Evolutionary conservation across 2,113 vertebrate species (phyloP).

Genomic region (Circaetus gallicus): DNA sequence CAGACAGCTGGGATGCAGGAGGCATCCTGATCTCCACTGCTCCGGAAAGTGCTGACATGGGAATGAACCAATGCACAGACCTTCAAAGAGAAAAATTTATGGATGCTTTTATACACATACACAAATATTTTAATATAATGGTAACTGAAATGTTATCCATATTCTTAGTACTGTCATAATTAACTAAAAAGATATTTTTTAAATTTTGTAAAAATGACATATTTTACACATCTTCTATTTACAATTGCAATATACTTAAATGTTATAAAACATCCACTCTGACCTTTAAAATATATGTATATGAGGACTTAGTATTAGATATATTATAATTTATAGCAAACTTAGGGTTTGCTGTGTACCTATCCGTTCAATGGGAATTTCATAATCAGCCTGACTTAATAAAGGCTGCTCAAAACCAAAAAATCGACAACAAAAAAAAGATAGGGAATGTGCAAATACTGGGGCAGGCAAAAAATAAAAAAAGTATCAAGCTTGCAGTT

Average conservation of each 20-base stretch:
- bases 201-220: conserved; percentile 88
- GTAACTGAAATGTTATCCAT: conserved; percentile 84
- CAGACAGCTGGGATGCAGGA: not conserved
- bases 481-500: conserved; percentile 41
- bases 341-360: conserved; percentile 67
- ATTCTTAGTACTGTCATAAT: conserved; percentile 83
- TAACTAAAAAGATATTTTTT: conserved; percentile 81
- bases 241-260: conserved; percentile 93
- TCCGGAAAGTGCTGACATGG: not conserved
- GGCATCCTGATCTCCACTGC: not conserved
- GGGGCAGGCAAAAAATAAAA: conserved; percentile 53
- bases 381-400: conserved; percentile 73
- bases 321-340: conserved; percentile 74
- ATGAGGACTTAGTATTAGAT: conserved; percentile 78
- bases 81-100: conserved; percentile 66
- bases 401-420: conserved; percentile 73
- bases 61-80: not conserved
- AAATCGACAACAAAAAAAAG: not conserved
- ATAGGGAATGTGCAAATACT: conserved; percentile 73
- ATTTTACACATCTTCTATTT: conserved; percentile 99
- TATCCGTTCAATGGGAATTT: conserved; percentile 73
- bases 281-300: conserved; percentile 83
- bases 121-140: conserved; percentile 82
- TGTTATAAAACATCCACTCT: conserved; percentile 92
- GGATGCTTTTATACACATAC: conserved; percentile 74